These are phyloP conservation scores for Zalophus californianus DNA, from an alignment of 2,797 vertebrate species.

Conservation along the genomic window DNA sequence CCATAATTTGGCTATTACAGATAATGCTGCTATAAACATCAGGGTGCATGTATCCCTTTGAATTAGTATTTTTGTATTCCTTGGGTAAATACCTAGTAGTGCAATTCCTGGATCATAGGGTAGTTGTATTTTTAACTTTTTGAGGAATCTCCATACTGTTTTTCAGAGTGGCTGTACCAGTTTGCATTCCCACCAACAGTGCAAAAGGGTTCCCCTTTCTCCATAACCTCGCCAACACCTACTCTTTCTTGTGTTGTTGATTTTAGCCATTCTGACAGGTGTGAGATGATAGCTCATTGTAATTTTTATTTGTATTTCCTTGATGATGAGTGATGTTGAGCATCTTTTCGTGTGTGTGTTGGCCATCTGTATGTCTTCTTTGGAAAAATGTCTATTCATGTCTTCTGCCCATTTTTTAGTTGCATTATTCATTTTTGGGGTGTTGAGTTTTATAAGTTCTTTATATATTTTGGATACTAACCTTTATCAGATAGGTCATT, in stretches of 20 bases:
- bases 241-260: no score
- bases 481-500: neutral
- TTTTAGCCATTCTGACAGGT: no score
- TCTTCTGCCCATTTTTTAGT: neutral
- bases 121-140: no score
- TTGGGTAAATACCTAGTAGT: neutral
- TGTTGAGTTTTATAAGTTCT: neutral
- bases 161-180: no score
- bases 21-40: neutral
- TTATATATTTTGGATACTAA: neutral
- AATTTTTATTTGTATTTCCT: no score
- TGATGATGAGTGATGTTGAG: no score
- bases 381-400: neutral
- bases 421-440: neutral
- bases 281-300: no score
- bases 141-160: no score
- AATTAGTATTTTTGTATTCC: neutral
- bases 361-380: neutral
- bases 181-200: no score
- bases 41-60: neutral
- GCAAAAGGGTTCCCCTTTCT: no score
- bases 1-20: neutral
- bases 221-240: no score
- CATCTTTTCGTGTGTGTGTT: no score
- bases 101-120: neutral